phyloP scores from a whole-genome alignment of 2,888 invertebrate species.

The Orchesella flavescens region DNA sequence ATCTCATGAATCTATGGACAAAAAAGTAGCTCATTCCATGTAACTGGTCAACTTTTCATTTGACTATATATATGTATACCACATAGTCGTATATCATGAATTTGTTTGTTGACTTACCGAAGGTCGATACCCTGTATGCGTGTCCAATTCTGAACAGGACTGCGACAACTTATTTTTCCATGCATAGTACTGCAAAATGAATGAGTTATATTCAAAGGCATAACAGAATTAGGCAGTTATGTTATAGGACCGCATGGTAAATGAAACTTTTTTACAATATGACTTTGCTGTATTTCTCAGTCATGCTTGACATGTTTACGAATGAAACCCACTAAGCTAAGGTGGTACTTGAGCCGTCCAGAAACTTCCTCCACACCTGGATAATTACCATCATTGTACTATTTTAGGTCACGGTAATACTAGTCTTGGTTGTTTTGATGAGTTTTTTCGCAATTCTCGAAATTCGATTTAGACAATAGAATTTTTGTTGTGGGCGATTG shows the following conservation, averaged over 20 bases:
- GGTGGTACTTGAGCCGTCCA: not conserved
- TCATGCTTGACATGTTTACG: not conserved
- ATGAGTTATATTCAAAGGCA: not conserved
- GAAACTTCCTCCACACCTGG: not conserved
- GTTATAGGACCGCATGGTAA: not conserved
- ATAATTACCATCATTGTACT: slow-evolving; percentile 11
- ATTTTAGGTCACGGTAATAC: slow-evolving; percentile 40
- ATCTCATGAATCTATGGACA: no score
- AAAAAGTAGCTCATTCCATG: no score
- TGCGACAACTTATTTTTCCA: slow-evolving; percentile 3
- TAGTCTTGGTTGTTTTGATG: not conserved
- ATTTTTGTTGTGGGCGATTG: not conserved
- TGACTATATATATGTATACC: no score
- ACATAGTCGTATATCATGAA: not conserved
- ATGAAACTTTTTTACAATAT: not conserved
- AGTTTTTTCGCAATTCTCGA: not conserved
- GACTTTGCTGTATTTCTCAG: not conserved
- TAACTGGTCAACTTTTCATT: no score
- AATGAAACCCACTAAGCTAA: not conserved
- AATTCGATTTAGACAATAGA: not conserved
- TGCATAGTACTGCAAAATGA: not conserved
- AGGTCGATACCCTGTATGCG: slow-evolving; percentile 22
- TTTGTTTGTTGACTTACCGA: slow-evolving; percentile 19
- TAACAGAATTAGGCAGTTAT: not conserved
- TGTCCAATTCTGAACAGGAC: not conserved